Evolutionary conservation across 2,113 vertebrate species (phyloP).

Genomic region (Dipodomys spectabilis): DNA sequence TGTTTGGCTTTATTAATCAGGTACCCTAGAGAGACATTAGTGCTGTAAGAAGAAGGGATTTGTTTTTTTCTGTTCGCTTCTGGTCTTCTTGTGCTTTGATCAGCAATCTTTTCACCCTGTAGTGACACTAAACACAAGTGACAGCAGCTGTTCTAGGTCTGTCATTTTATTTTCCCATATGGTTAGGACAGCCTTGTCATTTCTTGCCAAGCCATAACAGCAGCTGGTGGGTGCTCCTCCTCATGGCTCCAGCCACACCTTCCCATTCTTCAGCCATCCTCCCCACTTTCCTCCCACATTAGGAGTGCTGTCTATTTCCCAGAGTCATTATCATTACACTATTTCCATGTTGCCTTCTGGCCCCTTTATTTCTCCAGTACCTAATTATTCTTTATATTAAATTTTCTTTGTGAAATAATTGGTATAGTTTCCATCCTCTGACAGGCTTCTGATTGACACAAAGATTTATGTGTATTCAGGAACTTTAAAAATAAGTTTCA

Average conservation of each 20-base stretch:
- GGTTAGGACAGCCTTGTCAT: not conserved
- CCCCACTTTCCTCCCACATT: not conserved
- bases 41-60: not conserved
- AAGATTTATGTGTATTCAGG: not conserved
- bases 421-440: not conserved
- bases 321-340: not conserved
- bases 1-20: not conserved
- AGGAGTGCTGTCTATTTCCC: not conserved
- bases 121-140: not conserved
- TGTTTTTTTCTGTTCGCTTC: not conserved
- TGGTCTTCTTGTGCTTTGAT: not conserved
- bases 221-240: not conserved
- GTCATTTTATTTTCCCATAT: not conserved
- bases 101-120: not conserved
- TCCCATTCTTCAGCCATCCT: not conserved
- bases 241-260: not conserved
- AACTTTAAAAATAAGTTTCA: constrained; percentile 30
- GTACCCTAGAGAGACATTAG: not conserved
- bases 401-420: not conserved
- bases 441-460: not conserved
- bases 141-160: not conserved
- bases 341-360: not conserved
- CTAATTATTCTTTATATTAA: not conserved
- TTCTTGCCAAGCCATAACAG: not conserved
- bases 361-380: not conserved